These are phyloP conservation scores for Grus americana DNA, from an alignment of 2,113 vertebrate species.

Conservation along the genomic window DNA sequence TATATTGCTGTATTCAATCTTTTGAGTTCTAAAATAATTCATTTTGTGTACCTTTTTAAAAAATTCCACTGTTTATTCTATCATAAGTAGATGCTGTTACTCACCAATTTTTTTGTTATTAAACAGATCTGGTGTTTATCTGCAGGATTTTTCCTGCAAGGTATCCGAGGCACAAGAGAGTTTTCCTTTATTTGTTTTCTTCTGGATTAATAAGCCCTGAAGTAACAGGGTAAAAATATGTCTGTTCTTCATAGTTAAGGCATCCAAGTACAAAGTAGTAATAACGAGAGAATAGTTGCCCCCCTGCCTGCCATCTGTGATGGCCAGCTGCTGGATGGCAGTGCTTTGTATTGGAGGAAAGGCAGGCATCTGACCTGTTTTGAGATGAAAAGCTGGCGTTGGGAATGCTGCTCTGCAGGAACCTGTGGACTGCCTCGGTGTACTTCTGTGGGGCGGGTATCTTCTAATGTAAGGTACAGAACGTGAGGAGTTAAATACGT, in stretches of 20 bases:
- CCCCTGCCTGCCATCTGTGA: slow-evolving; percentile 14
- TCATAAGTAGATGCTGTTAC: neutral
- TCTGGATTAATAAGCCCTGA: neutral
- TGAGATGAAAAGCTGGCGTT: neutral
- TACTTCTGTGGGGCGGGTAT: neutral
- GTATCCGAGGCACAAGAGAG: neutral
- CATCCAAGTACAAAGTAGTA: neutral
- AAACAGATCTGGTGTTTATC: neutral
- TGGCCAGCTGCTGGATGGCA: slow-evolving; percentile 17
- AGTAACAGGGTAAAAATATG: slow-evolving; percentile 1
- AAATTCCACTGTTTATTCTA: rapidly evolving
- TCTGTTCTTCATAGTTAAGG: neutral
- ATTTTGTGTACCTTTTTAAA: neutral
- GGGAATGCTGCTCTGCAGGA: neutral
- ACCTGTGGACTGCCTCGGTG: neutral
- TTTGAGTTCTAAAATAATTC: neutral
- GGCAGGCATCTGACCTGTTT: neutral
- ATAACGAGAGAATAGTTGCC: neutral
- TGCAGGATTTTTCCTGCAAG: neutral
- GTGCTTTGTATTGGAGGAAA: neutral
- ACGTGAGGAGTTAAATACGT: neutral
- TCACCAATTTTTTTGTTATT: neutral
- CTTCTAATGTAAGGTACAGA: neutral
- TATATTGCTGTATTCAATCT: neutral
- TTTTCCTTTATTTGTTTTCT: neutral